A percentile compares a stretch with the other conserved stretches of the same genome.
These are phyloP conservation scores for Trematomus bernacchii DNA, from an alignment of 2,797 vertebrate species.

Conservation along the genomic window DNA sequence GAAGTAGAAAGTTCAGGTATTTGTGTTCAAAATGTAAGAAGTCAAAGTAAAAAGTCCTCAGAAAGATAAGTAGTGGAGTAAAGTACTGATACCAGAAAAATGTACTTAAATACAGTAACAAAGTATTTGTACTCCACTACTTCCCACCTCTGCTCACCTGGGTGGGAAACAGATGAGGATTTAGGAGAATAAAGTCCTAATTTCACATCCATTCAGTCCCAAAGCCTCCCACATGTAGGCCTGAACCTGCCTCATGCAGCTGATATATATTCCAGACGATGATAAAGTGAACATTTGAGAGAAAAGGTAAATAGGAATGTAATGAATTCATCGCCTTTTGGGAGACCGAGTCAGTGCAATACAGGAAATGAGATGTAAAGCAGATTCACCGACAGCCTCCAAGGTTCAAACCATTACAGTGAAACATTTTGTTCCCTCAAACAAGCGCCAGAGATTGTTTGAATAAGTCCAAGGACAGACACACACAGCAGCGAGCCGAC, in stretches of 20 bases:
- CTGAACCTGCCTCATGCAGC: not conserved
- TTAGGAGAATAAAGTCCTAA: not conserved
- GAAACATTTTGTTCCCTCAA: constrained; percentile 14
- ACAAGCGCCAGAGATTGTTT: constrained; percentile 16
- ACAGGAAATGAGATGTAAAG: constrained; percentile 33
- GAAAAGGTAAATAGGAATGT: not conserved
- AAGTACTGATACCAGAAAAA: too few species aligned
- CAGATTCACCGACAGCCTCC: constrained; percentile 1
- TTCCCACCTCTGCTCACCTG: constrained; percentile 79
- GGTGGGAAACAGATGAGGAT: not conserved
- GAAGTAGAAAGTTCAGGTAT: too few species aligned
- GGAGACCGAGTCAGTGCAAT: constrained; percentile 23
- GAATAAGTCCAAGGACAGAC: constrained; percentile 30
- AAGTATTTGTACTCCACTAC: too few species aligned
- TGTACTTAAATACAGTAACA: too few species aligned
- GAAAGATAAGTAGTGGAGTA: too few species aligned
- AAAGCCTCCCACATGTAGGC: not conserved
- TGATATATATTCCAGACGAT: not conserved
- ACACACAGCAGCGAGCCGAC: not conserved
- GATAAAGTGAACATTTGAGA: constrained; percentile 1
- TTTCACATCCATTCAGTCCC: constrained; percentile 6
- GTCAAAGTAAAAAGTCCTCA: too few species aligned
- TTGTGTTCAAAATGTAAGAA: too few species aligned
- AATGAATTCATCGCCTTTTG: constrained; percentile 9
- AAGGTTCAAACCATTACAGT: not conserved